Evolutionary conservation across 1,140 invertebrate species (phyloP), one percentile per base, ranked within the genome.

Genomic region (Solenopsis fugax): DNA sequence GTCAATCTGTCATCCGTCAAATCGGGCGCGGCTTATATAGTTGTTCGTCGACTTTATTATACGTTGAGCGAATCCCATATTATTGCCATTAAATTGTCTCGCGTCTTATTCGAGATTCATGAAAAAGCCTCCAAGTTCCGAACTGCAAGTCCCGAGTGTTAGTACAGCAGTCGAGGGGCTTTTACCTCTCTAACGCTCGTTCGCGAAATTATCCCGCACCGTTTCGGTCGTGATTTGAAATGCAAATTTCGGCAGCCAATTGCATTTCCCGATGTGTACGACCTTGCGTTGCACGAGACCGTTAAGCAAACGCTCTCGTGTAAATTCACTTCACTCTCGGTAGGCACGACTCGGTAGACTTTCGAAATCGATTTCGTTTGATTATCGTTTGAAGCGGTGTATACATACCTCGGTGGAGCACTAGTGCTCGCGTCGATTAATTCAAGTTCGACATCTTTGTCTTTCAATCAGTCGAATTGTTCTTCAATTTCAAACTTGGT

Each of bases 201-300:
- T 41, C 67, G 54, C 37, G 24, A 29, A 50, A 75, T 75, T 37
- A 60, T 24, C 54, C 50, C 45, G 54, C 41, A 13, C 18, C 58
- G 62, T 72, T 65, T 56, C 50, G 37, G 0, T 48, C 67, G 78
- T 24, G 62, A 89, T 90, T 90, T 90, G 85, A 90, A 90, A 84
- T 89, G 89, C 85, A 90, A 87, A 90, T 90, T 62, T 58, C 21
- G 21, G 5, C 29, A 71, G 50, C 16, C 88, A 76, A 90, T 82
- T 69, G 84, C 76, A 41, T 81, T 80, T 64, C 18, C 67, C 65
- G 52, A 72, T 58, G 64, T 69, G 64, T 41, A 54, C 45, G 12
- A 24, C 21, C 73, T 67, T 52, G 54, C 24, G 45, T 29, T 24
- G 24, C n/a, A 34, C 50, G 78, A 41, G 45, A 58, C 18, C n/a